Base-by-base conservation (phyloP, 2,797 vertebrate species). In the Rhynchonycteris naso region DNA sequence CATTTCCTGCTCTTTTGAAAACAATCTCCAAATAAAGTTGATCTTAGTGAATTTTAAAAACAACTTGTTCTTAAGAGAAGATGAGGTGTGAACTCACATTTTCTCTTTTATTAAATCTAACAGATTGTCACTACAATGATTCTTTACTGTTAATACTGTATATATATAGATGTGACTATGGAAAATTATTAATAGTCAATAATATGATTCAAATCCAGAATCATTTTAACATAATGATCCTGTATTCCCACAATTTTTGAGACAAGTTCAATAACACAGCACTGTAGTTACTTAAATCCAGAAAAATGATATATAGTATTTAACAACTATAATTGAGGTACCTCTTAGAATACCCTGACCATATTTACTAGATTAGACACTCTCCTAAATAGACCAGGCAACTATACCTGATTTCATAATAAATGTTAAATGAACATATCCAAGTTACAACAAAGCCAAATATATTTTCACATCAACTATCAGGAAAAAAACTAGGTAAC, bases 181-280 rank as follows among this genome's bases (percentile, higher is more conserved):
- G 4, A 63, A 84, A 26, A 66, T 65, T 93, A 78, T 75, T 95
- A 93, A 96, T 59, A 90, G 72, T 14, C 66, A 95, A 78, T 89
- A 86, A 93, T 30, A 87, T 54, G 16, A 94, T 86, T 75, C 35
- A 75, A 95, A 90, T 84, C 5, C 58, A 89, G 15, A 87, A 91
- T 85, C 84, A 87, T 66, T 59, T 63, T 83, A 83, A 69, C 75
- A 69, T 79, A 89, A 82, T 80, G 61, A 90, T 8, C 28, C 14
- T 7, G 4, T 71, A 93, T 84, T 95, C 94, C 87, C 28, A 59
- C 52, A 50, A 92, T 52, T 88, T 93, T 52, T 86, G 38, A 91
- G 75, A 61, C n/a, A 96, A 88, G 18, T 91, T 89, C 35, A 95
- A 14, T 95, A 90, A 88, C 28, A 93, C 3, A 85, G 14, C 5